Conservation (phyloP, 2,113 vertebrate species). For the Terrapene triunguis region DNA sequence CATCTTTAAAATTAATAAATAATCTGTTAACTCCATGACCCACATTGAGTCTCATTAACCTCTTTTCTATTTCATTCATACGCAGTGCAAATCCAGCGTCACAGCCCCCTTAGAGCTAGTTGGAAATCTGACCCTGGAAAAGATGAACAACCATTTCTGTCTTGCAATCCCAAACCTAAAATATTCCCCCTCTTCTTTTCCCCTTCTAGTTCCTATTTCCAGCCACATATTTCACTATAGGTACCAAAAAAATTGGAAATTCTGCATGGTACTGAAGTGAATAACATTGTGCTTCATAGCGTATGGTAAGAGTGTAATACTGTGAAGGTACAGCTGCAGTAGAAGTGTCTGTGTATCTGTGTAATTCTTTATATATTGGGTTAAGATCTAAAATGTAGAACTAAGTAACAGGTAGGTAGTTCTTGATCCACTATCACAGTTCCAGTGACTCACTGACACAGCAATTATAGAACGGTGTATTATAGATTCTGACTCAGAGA, state of each 20-base stretch:
- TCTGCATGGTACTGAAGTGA: background rate
- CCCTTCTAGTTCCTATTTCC: background rate
- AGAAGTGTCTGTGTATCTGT: background rate
- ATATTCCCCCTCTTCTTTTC: background rate
- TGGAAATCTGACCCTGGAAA: background rate
- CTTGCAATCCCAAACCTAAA: background rate
- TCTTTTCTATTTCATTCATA: background rate
- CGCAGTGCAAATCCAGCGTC: background rate
- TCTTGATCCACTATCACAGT: conserved; percentile 9
- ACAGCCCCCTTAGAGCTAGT: background rate
- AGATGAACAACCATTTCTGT: background rate
- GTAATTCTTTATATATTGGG: background rate
- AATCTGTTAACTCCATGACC: background rate
- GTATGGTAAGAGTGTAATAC: background rate
- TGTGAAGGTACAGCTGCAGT: background rate
- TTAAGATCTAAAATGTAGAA: background rate
- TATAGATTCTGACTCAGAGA: conserved; percentile 51
- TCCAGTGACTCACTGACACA: conserved; percentile 49
- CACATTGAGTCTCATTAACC: background rate
- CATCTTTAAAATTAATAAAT: conserved; percentile 38
- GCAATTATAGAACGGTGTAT: conserved; percentile 29
- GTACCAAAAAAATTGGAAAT: background rate
- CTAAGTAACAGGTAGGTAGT: conserved; percentile 54
- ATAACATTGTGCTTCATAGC: background rate
- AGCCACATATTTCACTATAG: background rate